Base-by-base conservation (phyloP, 2,797 vertebrate species). In the Arremon aurantiirostris region DNA sequence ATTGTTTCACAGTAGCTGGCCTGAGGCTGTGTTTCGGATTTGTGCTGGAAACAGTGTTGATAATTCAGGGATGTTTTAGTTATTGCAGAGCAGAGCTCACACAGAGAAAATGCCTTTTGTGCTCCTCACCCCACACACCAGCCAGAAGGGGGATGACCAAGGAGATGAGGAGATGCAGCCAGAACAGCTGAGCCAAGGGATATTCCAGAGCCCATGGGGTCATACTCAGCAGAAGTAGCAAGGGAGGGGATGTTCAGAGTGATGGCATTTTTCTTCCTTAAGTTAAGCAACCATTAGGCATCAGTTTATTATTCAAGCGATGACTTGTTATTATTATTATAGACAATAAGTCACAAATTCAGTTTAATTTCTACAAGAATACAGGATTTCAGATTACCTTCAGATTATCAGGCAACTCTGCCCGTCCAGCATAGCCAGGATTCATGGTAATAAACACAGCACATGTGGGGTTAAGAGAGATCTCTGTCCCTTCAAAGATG, bases 401-500 rank as follows among this genome's bases (percentile, higher is more conserved):
- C 57, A 99, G 97, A 93, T 99, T 99, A 97, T 99, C 99, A 8
- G 99, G 99, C 46, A 99, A 97, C 86, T 99, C 99, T 4, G 99
- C 98, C 64, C 99, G 97, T 65, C 99, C 99, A 24, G 99, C 99
- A 20, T 99, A 99, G 22, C 99, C 99, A 28, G 99, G 99, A 94
- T 99, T 99, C 99, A 99, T 99, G 2, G 99, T 99, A 97, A 99
- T 99, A 86, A 99, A 99, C 63, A 99, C 99, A 21, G 98, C 98
- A 79, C 99, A 99, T 3, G 99, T 98, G 72, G 99, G 99, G 95
- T 99, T 99, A 26, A 99, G 98, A 26, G 98, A 98, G 63, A 99
- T 97, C 92, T 99, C 98, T 0, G 99, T 99, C 47, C 99, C 99
- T 96, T 99, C 99, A 93, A 99, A 99, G 94, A 98, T 11, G 95